Conservation (phyloP, 2,113 vertebrate genomes). For the Candoia aspera region DNA sequence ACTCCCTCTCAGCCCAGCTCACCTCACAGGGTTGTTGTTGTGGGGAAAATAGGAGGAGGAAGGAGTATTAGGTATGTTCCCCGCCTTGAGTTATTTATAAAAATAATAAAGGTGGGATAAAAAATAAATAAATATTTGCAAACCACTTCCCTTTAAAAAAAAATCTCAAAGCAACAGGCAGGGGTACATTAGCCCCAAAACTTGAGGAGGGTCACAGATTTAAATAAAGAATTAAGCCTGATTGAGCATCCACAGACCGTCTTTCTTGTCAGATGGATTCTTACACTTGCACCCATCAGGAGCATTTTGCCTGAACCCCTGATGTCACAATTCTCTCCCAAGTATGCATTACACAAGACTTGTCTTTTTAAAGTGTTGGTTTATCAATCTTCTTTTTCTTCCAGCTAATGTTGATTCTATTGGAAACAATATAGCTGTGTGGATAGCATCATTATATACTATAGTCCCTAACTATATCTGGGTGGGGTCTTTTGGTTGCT, state of each 20-base stretch:
- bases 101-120: too few species aligned
- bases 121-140: neutral
- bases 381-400: neutral
- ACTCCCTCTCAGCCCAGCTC: too few species aligned
- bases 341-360: neutral
- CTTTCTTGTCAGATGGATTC: neutral
- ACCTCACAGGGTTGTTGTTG: too few species aligned
- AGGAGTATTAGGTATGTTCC: too few species aligned
- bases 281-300: neutral
- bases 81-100: too few species aligned
- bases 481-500: neutral
- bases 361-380: neutral
- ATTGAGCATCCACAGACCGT: neutral
- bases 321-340: neutral
- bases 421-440: too few species aligned
- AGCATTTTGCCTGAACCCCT: neutral
- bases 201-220: neutral
- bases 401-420: neutral
- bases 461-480: neutral
- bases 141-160: neutral
- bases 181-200: neutral
- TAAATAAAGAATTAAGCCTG: neutral
- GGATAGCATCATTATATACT: neutral
- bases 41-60: too few species aligned
- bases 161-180: neutral